phyloP scores from a whole-genome alignment of 1,140 invertebrate genomes.

The Hyphantria cunea region DNA sequence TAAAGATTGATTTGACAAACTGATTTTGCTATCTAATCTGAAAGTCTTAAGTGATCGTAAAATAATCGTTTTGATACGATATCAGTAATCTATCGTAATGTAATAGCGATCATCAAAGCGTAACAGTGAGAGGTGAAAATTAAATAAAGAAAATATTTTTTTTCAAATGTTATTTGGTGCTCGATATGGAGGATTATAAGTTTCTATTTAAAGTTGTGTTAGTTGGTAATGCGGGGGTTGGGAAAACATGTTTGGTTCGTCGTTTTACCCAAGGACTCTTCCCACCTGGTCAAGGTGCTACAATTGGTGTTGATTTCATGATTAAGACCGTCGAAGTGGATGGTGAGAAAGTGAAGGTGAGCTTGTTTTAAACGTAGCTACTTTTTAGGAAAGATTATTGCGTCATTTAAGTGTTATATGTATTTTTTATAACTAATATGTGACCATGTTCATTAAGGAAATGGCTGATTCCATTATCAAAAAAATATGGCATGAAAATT shows the following conservation, averaged over 20 bases:
- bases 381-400: slow-evolving; percentile 36
- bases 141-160: slow-evolving; percentile 54
- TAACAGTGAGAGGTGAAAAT: slow-evolving; percentile 59
- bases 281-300: slow-evolving; percentile 98
- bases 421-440: not conserved
- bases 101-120: slow-evolving; percentile 67
- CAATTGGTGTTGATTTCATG: slow-evolving; percentile 99
- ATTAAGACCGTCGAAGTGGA: slow-evolving; percentile 99
- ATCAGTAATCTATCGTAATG: slow-evolving; percentile 56
- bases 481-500: too few species aligned
- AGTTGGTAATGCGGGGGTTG: slow-evolving; percentile 97
- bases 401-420: slow-evolving; percentile 32
- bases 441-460: not conserved
- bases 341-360: slow-evolving; percentile 98
- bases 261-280: slow-evolving; percentile 96
- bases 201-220: slow-evolving; percentile 99
- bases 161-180: slow-evolving; percentile 66
- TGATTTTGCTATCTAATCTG: slow-evolving; percentile 50
- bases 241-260: slow-evolving; percentile 96
- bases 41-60: slow-evolving; percentile 56
- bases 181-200: slow-evolving; percentile 97
- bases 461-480: too few species aligned
- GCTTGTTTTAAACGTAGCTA: slow-evolving; percentile 20
- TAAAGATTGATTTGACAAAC: slow-evolving; percentile 27
- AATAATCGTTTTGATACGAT: slow-evolving; percentile 55